Conservation (phyloP, 2,113 vertebrate species). For the Herpailurus yagouaroundi region DNA sequence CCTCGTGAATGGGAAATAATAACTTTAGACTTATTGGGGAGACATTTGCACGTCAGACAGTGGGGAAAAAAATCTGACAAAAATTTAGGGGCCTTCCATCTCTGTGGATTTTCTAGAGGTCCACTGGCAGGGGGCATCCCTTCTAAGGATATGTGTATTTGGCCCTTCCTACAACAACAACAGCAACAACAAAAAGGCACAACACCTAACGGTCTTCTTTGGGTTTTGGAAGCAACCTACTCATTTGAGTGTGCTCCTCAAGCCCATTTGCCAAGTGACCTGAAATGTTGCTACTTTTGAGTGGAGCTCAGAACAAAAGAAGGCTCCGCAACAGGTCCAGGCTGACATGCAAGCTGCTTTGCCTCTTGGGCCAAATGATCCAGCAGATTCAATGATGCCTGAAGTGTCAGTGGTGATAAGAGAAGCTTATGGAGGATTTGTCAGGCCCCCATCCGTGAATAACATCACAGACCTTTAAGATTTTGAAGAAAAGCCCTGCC, state of each 20-base stretch:
- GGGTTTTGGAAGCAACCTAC: background rate
- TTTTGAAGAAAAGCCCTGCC: background rate
- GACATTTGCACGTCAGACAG: background rate
- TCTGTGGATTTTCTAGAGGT: background rate
- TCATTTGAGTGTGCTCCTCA: background rate
- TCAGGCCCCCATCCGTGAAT: background rate
- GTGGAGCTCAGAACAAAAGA: too few relatives aligned
- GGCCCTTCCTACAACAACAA: background rate
- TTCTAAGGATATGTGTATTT: background rate
- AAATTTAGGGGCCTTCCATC: background rate
- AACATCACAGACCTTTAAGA: background rate
- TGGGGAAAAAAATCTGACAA: background rate
- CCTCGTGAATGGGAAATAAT: background rate
- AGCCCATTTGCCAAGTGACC: background rate
- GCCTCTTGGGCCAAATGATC: accelerated
- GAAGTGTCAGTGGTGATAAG: background rate
- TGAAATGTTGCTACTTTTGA: background rate
- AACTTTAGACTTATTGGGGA: background rate
- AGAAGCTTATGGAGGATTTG: background rate
- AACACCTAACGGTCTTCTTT: background rate
- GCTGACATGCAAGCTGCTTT: background rate
- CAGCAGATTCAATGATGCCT: background rate
- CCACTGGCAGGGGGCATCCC: too few relatives aligned
- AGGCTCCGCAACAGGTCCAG: background rate
- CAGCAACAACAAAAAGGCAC: background rate